A percentile compares a stretch with the other conserved stretches of the same genome.
Conservation (phyloP, 1,140 invertebrate species). For the Lordiphosa clarofinis region DNA sequence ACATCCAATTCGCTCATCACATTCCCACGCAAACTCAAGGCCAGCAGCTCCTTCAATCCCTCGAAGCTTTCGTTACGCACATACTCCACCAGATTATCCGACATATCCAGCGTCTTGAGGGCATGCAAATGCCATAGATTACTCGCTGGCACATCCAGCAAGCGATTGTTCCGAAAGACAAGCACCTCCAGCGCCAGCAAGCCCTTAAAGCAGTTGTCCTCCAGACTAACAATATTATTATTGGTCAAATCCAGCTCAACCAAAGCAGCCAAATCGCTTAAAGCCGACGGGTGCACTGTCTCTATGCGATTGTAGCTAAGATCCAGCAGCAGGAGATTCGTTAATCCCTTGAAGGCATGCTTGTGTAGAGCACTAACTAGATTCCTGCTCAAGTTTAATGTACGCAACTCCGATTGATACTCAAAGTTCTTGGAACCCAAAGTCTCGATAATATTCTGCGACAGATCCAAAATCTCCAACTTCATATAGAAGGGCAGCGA, state of each 20-base stretch:
- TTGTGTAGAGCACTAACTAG: slow-evolving; percentile 85
- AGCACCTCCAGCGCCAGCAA: slow-evolving; percentile 85
- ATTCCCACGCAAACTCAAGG: slow-evolving; percentile 86
- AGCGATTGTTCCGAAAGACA: slow-evolving; percentile 87
- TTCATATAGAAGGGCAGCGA: slow-evolving; percentile 89
- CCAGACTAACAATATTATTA: slow-evolving; percentile 87
- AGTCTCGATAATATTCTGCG: slow-evolving; percentile 88
- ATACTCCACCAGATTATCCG: slow-evolving; percentile 86
- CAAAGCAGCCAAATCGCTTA: slow-evolving; percentile 86
- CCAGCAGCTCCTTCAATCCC: slow-evolving; percentile 84
- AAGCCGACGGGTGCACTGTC: slow-evolving; percentile 85
- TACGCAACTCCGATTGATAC: slow-evolving; percentile 85
- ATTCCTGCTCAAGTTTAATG: slow-evolving; percentile 89
- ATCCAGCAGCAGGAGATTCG: slow-evolving; percentile 84
- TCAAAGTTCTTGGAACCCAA: slow-evolving; percentile 90
- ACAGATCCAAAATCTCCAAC: slow-evolving; percentile 88
- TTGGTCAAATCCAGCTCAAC: slow-evolving; percentile 87
- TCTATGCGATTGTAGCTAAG: slow-evolving; percentile 89
- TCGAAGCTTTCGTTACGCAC: slow-evolving; percentile 85
- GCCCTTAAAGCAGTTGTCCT: slow-evolving; percentile 85
- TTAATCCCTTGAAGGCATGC: slow-evolving; percentile 88
- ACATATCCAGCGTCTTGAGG: slow-evolving; percentile 85
- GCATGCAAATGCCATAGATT: slow-evolving; percentile 84
- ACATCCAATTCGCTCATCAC: slow-evolving; percentile 85
- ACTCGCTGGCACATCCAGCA: slow-evolving; percentile 86